phyloP scores from a whole-genome alignment of 1,140 invertebrate genomes.

The Zaprionus lachaisei region DNA sequence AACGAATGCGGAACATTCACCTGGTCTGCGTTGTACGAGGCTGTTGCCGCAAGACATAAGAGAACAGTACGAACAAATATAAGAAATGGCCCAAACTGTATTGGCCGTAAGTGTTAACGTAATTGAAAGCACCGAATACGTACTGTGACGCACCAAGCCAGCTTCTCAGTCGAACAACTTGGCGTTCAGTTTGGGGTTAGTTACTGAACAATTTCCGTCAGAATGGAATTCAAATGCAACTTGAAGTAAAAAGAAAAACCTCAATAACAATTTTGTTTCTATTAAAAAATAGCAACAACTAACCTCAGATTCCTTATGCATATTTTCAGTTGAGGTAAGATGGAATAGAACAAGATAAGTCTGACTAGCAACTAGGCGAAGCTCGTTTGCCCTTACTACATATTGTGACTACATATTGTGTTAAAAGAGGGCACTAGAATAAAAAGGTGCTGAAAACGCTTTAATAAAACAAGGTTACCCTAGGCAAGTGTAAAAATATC shows the following conservation, averaged over 20 bases:
- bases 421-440: too few relatives aligned
- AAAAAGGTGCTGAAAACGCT: neutral
- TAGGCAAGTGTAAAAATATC: neutral
- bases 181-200: neutral
- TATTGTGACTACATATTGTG: too few relatives aligned
- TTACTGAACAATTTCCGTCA: neutral
- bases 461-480: constrained; percentile 20
- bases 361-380: neutral
- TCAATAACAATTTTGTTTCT: neutral
- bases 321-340: constrained; percentile 12
- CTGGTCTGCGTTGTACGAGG: neutral
- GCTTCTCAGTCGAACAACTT: neutral
- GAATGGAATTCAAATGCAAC: constrained; percentile 1
- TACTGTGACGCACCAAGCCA: neutral
- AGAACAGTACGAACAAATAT: constrained; percentile 39
- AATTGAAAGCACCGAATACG: constrained; percentile 16
- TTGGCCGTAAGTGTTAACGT: constrained; percentile 30
- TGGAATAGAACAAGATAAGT: neutral
- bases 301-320: constrained; percentile 5
- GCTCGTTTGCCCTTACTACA: neutral
- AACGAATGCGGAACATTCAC: neutral
- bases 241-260: constrained; percentile 1
- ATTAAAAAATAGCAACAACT: neutral
- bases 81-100: constrained; percentile 50
- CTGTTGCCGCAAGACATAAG: neutral